These are phyloP conservation scores for Neostethus bicornis DNA, from an alignment of 2,797 vertebrate species.

Conservation along the genomic window DNA sequence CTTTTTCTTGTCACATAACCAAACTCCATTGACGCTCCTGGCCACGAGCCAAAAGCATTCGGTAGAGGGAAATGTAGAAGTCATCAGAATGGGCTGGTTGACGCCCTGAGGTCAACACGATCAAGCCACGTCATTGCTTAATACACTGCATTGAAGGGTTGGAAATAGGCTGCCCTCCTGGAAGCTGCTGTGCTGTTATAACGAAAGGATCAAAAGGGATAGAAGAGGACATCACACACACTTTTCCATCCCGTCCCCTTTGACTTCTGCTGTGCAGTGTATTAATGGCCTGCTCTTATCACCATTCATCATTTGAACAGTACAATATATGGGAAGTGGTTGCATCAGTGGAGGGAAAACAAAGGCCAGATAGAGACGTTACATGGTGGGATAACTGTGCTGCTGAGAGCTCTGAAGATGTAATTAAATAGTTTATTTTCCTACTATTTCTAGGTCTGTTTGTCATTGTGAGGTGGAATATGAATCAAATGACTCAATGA, in stretches of 20 bases:
- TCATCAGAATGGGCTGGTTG: conserved; percentile 63
- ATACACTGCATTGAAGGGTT: conserved; percentile 50
- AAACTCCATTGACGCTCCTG: conserved; percentile 63
- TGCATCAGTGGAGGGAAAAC: conserved; percentile 68
- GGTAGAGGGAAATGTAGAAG: conserved; percentile 70
- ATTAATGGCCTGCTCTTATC: conserved; percentile 76
- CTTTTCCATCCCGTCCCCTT: conserved; percentile 70
- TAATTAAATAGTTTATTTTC: conserved; percentile 59
- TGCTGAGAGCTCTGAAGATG: conserved; percentile 57
- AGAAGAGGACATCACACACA: conserved; percentile 58
- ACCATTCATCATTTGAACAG: conserved; percentile 78
- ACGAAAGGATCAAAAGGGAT: conserved; percentile 22
- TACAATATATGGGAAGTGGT: conserved; percentile 68
- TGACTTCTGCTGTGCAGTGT: conserved; percentile 73
- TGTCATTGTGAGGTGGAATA: conserved; percentile 48
- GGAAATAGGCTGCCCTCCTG: conserved; percentile 48
- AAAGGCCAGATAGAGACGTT: conserved; percentile 64
- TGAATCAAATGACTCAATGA: conserved; percentile 62
- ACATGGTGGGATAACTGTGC: conserved; percentile 52
- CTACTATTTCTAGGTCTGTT: conserved; percentile 43
- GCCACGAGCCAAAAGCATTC: conserved; percentile 59
- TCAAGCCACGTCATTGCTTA: conserved; percentile 68
- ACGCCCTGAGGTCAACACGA: conserved; percentile 61
- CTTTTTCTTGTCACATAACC: conserved; percentile 57
- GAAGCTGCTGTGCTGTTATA: conserved; percentile 62